A percentile compares a stretch with the other conserved stretches of the same genome.
phyloP scores from a whole-genome alignment of 2,888 invertebrate genomes.

The Halocaridina rubra region DNA sequence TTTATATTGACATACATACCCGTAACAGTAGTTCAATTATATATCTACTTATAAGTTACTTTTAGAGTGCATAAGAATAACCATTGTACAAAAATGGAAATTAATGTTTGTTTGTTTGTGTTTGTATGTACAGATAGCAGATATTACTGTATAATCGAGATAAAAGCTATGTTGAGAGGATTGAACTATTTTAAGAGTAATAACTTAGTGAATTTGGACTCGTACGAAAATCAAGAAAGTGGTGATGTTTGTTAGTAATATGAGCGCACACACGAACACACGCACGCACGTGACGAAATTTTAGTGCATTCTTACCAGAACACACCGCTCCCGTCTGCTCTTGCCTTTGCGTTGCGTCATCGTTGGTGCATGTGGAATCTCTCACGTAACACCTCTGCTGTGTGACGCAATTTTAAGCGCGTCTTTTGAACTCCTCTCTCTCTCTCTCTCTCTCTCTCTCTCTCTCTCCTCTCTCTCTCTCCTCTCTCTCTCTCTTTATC shows the following conservation, averaged over 20 bases:
- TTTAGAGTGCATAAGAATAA: too few relatives aligned
- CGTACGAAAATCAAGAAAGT: not conserved
- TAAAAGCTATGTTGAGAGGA: not conserved
- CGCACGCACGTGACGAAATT: too few relatives aligned
- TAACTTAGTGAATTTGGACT: not conserved
- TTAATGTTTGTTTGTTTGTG: too few relatives aligned
- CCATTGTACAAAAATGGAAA: too few relatives aligned
- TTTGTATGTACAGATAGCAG: not conserved
- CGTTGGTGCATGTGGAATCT: not conserved
- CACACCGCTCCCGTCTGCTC: not conserved
- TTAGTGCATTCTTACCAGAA: too few relatives aligned
- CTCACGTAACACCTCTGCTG: not conserved
- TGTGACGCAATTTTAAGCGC: not conserved
- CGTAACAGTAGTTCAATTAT: not conserved
- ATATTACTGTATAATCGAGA: not conserved
- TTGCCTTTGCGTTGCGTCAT: not conserved
- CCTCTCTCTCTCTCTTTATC: not conserved
- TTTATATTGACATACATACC: not conserved
- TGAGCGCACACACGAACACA: too few relatives aligned
- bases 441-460: not conserved
- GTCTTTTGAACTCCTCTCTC: not conserved
- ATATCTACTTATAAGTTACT: not conserved
- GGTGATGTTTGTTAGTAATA: not conserved
- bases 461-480: too few relatives aligned
- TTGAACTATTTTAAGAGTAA: too few relatives aligned